A percentile compares a stretch with the other conserved stretches of the same genome.
phyloP scores from a whole-genome alignment of 1,140 invertebrate species.

The Rhopalosiphum padi region DNA sequence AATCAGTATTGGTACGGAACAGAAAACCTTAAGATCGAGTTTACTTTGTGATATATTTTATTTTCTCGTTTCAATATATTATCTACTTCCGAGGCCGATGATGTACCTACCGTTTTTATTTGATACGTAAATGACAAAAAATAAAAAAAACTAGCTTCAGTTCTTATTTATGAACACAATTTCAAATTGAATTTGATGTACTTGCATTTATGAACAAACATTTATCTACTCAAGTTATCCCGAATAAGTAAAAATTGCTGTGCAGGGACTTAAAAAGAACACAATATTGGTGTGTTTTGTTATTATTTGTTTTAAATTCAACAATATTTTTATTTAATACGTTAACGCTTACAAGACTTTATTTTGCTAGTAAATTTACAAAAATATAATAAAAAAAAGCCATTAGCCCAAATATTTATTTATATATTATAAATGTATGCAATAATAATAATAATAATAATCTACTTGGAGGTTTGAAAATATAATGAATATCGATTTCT shows the following conservation, averaged over 20 bases:
- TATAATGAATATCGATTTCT: not conserved
- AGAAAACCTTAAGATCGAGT: not conserved
- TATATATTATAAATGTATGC: not conserved
- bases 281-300: not conserved
- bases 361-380: not conserved
- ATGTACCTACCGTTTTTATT: not conserved
- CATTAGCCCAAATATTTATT: too few relatives aligned
- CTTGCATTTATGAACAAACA: not conserved
- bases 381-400: not conserved
- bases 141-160: not conserved
- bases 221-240: not conserved
- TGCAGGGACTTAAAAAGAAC: not conserved
- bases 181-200: constrained; percentile 24
- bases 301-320: not conserved
- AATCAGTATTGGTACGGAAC: not conserved
- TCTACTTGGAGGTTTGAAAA: not conserved
- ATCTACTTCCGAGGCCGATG: not conserved
- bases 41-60: not conserved
- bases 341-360: not conserved
- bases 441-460: not conserved
- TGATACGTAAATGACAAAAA: not conserved
- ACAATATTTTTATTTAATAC: not conserved
- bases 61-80: constrained; percentile 4
- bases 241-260: not conserved
- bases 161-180: not conserved